Conservation (phyloP, 1,140 invertebrate genomes). For the Cydia amplana region DNA sequence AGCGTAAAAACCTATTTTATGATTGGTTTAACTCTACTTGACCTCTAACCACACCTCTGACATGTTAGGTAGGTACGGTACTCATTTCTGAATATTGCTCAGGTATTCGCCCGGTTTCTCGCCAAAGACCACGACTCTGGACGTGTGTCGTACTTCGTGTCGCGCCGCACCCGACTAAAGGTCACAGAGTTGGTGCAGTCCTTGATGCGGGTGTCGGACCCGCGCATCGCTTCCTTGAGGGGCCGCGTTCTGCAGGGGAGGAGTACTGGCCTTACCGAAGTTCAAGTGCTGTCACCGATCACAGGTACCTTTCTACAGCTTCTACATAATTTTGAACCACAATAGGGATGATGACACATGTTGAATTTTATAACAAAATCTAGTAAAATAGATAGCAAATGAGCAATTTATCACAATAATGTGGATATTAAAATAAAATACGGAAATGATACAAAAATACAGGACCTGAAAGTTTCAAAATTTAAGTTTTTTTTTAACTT, state of each 20-base stretch:
- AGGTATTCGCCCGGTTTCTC: slow-evolving; percentile 91
- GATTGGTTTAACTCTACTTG: no score
- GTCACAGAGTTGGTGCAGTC: slow-evolving; percentile 95
- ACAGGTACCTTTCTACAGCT: slow-evolving; percentile 76
- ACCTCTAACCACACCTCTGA: not conserved
- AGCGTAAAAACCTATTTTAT: no score
- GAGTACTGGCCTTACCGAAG: slow-evolving; percentile 93
- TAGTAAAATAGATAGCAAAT: no score
- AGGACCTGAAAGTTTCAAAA: no score
- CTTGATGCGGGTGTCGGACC: slow-evolving; percentile 91
- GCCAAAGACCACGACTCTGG: slow-evolving; percentile 95
- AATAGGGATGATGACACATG: no score
- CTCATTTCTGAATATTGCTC: slow-evolving; percentile 28
- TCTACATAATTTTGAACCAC: not conserved
- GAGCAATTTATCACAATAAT: no score
- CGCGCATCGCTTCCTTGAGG: slow-evolving; percentile 90
- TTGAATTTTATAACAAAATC: no score
- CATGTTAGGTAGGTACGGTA: not conserved
- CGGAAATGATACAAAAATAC: no score
- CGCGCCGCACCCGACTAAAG: slow-evolving; percentile 90
- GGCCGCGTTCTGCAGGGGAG: slow-evolving; percentile 91
- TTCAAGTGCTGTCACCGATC: slow-evolving; percentile 95
- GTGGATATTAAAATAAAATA: no score
- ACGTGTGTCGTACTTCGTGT: slow-evolving; percentile 93
- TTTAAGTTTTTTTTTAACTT: no score